Evolutionary conservation across 2,797 vertebrate genomes (phyloP).

Genomic region (Sebastes iracundus): DNA sequence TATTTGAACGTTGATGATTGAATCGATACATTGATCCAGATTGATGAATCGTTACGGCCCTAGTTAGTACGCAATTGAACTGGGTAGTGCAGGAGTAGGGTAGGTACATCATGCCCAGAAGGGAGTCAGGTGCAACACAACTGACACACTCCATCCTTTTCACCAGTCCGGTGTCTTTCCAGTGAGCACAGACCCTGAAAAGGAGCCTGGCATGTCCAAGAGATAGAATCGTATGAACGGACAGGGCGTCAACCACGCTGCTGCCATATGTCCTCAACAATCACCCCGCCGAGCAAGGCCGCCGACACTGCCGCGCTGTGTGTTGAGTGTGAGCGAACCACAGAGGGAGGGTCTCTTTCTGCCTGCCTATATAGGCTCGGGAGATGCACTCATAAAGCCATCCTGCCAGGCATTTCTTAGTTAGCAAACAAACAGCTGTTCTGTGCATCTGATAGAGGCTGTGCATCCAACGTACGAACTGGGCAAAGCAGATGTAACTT

Average conservation of each 20-base stretch:
- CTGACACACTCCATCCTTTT: not conserved
- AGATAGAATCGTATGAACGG: not conserved
- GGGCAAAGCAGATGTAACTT: not conserved
- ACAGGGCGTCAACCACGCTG: not conserved
- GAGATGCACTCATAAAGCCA: not conserved
- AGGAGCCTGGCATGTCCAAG: not conserved
- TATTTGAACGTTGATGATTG: not conserved
- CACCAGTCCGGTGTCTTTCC: not conserved
- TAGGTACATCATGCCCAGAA: not conserved
- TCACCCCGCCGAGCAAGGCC: not conserved
- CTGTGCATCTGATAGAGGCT: not conserved
- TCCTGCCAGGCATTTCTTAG: not conserved
- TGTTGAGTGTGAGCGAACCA: not conserved
- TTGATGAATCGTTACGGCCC: not conserved
- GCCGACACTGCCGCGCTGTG: not conserved
- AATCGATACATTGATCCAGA: not conserved
- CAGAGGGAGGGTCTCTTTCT: not conserved
- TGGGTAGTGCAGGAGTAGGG: not conserved
- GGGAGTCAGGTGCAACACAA: not conserved
- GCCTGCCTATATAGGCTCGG: not conserved
- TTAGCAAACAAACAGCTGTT: not conserved
- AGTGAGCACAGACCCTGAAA: not conserved
- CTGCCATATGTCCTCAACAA: not conserved
- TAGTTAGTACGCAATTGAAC: not conserved
- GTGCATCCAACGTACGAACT: not conserved